phyloP scores from a whole-genome alignment of 2,888 invertebrate genomes.

The Microdon myrmicae region DNA sequence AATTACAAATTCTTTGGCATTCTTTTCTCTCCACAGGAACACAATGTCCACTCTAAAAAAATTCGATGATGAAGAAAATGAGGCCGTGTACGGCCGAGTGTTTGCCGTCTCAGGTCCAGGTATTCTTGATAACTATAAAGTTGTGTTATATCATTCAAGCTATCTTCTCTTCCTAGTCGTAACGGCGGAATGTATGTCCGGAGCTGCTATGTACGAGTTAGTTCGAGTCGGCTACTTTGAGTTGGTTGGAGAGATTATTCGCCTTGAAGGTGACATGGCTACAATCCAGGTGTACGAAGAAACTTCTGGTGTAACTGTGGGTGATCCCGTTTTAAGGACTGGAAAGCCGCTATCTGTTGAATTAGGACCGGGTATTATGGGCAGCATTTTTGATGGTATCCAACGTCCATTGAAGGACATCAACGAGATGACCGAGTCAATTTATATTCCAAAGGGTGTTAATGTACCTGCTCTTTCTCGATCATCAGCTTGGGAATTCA shows the following conservation, averaged over 20 bases:
- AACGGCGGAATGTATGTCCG: constrained; percentile 98
- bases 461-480: constrained; percentile 92
- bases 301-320: constrained; percentile 98
- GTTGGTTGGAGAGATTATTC: constrained; percentile 99
- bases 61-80: constrained; percentile 85
- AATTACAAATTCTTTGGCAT: no score
- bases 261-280: constrained; percentile 99
- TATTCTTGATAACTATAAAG: constrained; percentile 60
- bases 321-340: constrained; percentile 97
- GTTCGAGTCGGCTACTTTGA: constrained; percentile 98
- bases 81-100: constrained; percentile 92
- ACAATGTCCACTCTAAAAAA: constrained; percentile 76
- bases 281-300: constrained; percentile 99
- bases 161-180: constrained; percentile 77
- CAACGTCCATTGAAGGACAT: constrained; percentile 98
- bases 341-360: constrained; percentile 99
- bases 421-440: constrained; percentile 90
- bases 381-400: constrained; percentile 99
- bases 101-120: constrained; percentile 98
- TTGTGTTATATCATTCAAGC: not conserved
- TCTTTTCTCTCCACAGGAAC: no score
- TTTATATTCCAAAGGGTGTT: constrained; percentile 99
- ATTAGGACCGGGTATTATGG: constrained; percentile 98
- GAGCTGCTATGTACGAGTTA: constrained; percentile 99
- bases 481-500: constrained; percentile 89